Percentiles rank a stretch among this genome's conserved stretches.
phyloP scores from a whole-genome alignment of 2,888 invertebrate species.

The Clistopyga incitator region DNA sequence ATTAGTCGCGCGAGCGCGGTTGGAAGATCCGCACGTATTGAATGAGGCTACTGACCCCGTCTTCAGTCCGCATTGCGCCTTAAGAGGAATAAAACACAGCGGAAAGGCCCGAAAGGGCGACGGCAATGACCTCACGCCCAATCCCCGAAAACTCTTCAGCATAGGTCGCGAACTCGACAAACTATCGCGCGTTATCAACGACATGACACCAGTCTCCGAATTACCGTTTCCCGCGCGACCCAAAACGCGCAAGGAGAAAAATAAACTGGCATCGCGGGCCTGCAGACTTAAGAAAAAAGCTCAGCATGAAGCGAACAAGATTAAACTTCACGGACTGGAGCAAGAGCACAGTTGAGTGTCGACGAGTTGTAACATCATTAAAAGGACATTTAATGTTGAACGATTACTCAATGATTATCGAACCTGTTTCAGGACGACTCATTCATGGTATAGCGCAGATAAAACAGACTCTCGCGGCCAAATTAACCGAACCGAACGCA shows the following conservation, averaged over 20 bases:
- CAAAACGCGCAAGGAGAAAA: slow-evolving; percentile 98
- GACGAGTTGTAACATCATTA: neutral
- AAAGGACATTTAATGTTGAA: slow-evolving; percentile 17
- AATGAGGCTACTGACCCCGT: slow-evolving; percentile 98
- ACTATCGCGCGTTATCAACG: slow-evolving; percentile 95
- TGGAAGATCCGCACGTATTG: slow-evolving; percentile 96
- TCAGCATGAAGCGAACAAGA: slow-evolving; percentile 99
- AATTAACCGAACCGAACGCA: slow-evolving; percentile 87
- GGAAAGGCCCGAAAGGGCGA: slow-evolving; percentile 98
- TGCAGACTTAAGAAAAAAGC: slow-evolving; percentile 99
- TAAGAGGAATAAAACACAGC: slow-evolving; percentile 95
- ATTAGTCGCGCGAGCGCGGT: slow-evolving; percentile 92
- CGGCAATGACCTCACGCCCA: slow-evolving; percentile 98
- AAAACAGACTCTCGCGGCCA: slow-evolving; percentile 90
- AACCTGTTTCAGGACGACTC: slow-evolving; percentile 88
- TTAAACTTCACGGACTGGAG: slow-evolving; percentile 96
- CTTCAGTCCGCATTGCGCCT: slow-evolving; percentile 96
- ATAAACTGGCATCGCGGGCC: slow-evolving; percentile 98
- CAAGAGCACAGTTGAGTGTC: slow-evolving; percentile 92
- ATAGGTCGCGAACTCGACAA: slow-evolving; percentile 97
- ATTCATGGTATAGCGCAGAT: slow-evolving; percentile 91
- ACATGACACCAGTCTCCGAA: slow-evolving; percentile 98
- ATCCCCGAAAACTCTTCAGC: slow-evolving; percentile 94
- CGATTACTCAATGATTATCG: slow-evolving; percentile 40
- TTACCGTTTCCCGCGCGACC: slow-evolving; percentile 95